These are phyloP conservation scores for Rhamphomyia laevipes DNA, from an alignment of 2,888 invertebrate species.

Conservation along the genomic window DNA sequence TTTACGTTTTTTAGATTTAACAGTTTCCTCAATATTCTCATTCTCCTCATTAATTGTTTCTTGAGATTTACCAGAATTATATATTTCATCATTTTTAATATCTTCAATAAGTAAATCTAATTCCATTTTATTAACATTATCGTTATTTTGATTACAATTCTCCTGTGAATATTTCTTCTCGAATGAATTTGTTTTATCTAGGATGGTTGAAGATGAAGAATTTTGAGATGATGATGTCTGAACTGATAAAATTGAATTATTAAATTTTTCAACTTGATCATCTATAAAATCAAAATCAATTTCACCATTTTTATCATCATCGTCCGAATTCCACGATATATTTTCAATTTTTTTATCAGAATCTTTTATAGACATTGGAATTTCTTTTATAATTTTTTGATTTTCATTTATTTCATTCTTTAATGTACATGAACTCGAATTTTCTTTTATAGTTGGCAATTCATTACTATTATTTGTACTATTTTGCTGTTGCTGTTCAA, in stretches of 20 bases:
- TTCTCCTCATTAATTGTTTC: neutral
- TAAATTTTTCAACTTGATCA: neutral
- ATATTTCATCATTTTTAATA: neutral
- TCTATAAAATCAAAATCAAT: neutral
- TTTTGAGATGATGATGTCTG: too few species aligned
- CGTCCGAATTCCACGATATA: neutral
- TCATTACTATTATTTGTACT: neutral
- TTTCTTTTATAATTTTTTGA: too few species aligned
- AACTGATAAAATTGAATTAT: too few species aligned
- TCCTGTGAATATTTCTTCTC: neutral
- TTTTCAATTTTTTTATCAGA: neutral
- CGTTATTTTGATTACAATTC: neutral
- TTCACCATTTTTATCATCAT: neutral
- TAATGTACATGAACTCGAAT: too few species aligned
- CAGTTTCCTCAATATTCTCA: neutral
- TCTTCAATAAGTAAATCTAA: neutral
- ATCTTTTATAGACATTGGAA: neutral
- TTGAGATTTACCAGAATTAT: neutral
- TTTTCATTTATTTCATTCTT: too few species aligned
- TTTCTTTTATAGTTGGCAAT: neutral
- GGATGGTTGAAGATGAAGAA: too few species aligned
- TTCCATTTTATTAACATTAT: neutral
- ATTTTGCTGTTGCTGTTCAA: neutral
- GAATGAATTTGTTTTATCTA: neutral
- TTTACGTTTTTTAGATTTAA: too few species aligned